phyloP scores from a whole-genome alignment of 2,113 vertebrate species.

The Nanorana parkeri region DNA sequence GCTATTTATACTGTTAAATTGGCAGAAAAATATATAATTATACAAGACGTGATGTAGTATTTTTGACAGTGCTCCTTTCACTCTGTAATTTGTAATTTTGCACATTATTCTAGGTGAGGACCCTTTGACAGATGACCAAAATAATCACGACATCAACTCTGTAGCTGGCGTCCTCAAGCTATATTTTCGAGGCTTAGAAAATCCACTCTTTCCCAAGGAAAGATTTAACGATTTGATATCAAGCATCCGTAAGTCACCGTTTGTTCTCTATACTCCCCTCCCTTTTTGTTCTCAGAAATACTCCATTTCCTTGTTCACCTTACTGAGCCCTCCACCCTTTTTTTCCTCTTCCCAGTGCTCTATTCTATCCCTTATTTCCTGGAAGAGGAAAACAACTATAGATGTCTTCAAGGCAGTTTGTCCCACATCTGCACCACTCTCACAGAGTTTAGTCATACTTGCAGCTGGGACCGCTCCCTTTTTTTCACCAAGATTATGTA shows the following conservation, averaged over 20 bases:
- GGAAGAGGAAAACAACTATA: slow-evolving; percentile 60
- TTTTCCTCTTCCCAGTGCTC: slow-evolving; percentile 41
- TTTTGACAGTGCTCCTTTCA: not conserved
- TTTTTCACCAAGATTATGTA: slow-evolving; percentile 60
- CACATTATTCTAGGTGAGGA: slow-evolving; percentile 86
- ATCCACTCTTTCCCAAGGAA: slow-evolving; percentile 98
- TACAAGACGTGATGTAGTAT: not conserved
- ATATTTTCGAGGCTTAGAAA: slow-evolving; percentile 97
- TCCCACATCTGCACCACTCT: slow-evolving; percentile 63
- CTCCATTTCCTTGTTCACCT: slow-evolving; percentile 9
- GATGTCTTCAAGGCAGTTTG: slow-evolving; percentile 61
- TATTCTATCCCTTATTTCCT: slow-evolving; percentile 56
- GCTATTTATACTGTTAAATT: slow-evolving; percentile 50
- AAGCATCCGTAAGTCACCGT: slow-evolving; percentile 88
- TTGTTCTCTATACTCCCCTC: not conserved
- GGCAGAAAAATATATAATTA: not conserved
- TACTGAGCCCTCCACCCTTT: not conserved
- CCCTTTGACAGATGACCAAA: slow-evolving; percentile 94
- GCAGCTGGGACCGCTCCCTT: slow-evolving; percentile 65
- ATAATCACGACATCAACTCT: slow-evolving; percentile 97
- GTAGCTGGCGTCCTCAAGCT: slow-evolving; percentile 97
- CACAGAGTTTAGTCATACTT: slow-evolving; percentile 65
- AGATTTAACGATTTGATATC: slow-evolving; percentile 97
- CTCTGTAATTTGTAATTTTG: slow-evolving; percentile 20
- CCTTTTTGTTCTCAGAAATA: slow-evolving; percentile 6